Percentiles rank a stretch among this genome's conserved stretches.
phyloP scores from a whole-genome alignment of 1,140 invertebrate genomes.

The Microplitis demolitor region DNA sequence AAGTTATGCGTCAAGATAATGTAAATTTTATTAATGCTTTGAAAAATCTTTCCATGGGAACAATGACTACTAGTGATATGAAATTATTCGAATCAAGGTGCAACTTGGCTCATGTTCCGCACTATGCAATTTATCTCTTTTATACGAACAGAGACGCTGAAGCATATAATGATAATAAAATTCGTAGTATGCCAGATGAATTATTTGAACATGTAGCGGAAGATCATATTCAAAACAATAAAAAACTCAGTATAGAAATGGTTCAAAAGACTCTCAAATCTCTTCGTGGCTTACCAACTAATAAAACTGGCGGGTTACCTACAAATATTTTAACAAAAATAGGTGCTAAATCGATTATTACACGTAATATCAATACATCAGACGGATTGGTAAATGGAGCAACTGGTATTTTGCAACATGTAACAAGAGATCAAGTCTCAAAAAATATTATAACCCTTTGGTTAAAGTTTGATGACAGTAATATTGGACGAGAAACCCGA shows the following conservation, averaged over 20 bases:
- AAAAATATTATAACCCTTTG: background rate
- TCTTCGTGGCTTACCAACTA: background rate
- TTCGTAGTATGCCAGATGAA: background rate
- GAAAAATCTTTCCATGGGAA: slow-evolving; percentile 31
- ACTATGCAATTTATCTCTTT: background rate
- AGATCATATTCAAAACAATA: background rate
- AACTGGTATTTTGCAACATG: background rate
- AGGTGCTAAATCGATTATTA: background rate
- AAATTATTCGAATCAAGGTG: slow-evolving; percentile 8
- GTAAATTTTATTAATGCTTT: slow-evolving; percentile 5
- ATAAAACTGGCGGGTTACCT: background rate
- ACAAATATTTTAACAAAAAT: background rate
- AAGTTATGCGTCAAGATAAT: slow-evolving; percentile 34
- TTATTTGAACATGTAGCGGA: background rate
- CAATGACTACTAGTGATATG: slow-evolving; percentile 5
- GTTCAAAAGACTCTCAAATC: background rate
- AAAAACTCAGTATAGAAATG: background rate
- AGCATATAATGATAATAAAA: background rate
- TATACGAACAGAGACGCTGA: background rate
- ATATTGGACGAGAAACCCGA: background rate
- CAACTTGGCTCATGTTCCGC: background rate
- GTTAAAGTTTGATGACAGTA: background rate
- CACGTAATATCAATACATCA: background rate
- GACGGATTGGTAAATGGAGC: background rate
- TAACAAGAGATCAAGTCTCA: background rate